Percentiles rank a stretch among this genome's conserved stretches.
Conservation (phyloP, 2,113 vertebrate genomes). For the Helogale parvula region DNA sequence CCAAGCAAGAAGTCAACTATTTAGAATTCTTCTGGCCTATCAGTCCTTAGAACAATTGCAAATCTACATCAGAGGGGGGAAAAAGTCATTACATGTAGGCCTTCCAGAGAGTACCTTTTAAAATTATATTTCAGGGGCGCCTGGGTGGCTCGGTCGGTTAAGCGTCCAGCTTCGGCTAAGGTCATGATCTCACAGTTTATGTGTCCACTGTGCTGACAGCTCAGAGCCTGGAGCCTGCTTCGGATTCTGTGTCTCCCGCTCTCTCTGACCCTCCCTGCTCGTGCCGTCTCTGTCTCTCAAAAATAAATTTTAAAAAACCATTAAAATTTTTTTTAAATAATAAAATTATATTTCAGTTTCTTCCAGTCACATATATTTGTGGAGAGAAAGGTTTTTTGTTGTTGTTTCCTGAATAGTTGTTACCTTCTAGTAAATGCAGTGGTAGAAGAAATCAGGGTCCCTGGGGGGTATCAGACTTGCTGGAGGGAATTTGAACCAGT, state of each 20-base stretch:
- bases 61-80: neutral
- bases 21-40: neutral
- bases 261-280: too few species aligned
- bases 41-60: neutral
- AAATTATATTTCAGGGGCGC: neutral
- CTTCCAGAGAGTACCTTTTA: neutral
- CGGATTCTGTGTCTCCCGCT: too few species aligned
- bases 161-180: too few species aligned
- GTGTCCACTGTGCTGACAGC: too few species aligned
- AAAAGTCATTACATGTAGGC: neutral
- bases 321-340: too few species aligned
- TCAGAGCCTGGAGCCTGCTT: too few species aligned
- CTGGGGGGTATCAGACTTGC: neutral
- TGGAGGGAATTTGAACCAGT: neutral
- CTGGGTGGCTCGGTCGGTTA: too few species aligned
- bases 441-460: neutral
- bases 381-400: neutral
- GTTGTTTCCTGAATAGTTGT: constrained; percentile 25
- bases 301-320: too few species aligned
- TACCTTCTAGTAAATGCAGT: neutral
- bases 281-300: too few species aligned
- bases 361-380: neutral
- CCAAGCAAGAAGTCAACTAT: neutral
- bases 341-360: neutral
- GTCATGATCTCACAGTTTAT: too few species aligned